Conservation (phyloP, 2,113 vertebrate species). For the Podarcis muralis region DNA sequence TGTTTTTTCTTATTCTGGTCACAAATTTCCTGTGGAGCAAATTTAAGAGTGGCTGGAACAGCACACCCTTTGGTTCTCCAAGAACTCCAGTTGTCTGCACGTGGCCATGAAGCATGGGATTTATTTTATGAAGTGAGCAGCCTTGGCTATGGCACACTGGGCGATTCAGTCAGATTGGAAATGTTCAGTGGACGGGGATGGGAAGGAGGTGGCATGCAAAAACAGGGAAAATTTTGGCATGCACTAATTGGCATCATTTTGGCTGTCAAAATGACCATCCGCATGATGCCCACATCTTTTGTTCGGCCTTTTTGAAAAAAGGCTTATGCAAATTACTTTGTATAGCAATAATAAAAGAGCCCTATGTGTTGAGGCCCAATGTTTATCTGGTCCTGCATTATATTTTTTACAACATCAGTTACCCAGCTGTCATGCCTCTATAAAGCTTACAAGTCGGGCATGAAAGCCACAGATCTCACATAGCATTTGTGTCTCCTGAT, state of each 20-base stretch:
- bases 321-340: background rate
- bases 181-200: background rate
- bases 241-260: background rate
- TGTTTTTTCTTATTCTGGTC: background rate
- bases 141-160: background rate
- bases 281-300: background rate
- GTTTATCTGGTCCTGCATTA: background rate
- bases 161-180: background rate
- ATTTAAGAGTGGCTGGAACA: background rate
- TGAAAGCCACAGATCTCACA: background rate
- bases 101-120: background rate
- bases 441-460: no score
- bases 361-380: background rate
- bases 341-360: background rate
- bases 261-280: background rate
- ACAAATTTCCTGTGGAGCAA: background rate
- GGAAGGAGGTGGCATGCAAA: background rate
- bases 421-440: no score
- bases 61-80: background rate
- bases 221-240: background rate
- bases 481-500: background rate
- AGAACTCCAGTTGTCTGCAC: background rate
- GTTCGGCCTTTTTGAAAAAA: background rate
- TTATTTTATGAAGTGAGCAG: conserved; percentile 9
- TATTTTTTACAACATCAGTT: background rate